Percentiles rank a stretch among this genome's conserved stretches.
phyloP scores from a whole-genome alignment of 2,888 invertebrate species.

The Erynnis tages region DNA sequence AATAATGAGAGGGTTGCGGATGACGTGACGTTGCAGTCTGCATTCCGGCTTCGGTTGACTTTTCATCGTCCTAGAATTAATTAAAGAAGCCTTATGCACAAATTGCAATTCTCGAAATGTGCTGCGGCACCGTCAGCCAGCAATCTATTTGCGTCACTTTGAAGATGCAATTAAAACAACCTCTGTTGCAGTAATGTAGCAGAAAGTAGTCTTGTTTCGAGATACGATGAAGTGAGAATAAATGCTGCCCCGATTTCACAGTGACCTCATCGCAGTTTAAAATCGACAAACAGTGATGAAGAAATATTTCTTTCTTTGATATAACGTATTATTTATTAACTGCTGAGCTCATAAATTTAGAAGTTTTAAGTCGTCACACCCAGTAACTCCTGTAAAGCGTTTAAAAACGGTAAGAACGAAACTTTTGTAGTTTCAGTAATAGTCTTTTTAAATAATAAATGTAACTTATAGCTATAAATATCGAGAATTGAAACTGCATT shows the following conservation, averaged over 20 bases:
- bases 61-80: constrained; percentile 58
- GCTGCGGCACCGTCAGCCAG: constrained; percentile 11
- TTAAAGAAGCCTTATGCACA: constrained; percentile 65
- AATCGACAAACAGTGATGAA: neutral
- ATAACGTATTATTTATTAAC: constrained; percentile 12
- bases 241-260: constrained; percentile 15
- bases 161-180: constrained; percentile 22
- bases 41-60: constrained; percentile 35
- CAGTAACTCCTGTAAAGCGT: neutral
- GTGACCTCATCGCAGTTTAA: constrained; percentile 15
- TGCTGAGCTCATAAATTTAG: neutral
- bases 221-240: constrained; percentile 23
- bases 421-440: neutral
- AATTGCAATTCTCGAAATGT: constrained; percentile 32
- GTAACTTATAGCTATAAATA: constrained; percentile 15
- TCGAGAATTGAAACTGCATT: constrained; percentile 13
- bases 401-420: constrained; percentile 7
- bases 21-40: constrained; percentile 58
- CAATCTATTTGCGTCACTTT: constrained; percentile 17
- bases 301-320: neutral
- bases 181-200: constrained; percentile 19
- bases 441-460: neutral
- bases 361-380: constrained; percentile 13
- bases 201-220: constrained; percentile 17
- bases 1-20: constrained; percentile 71